These are phyloP conservation scores for Diceros bicornis DNA, from an alignment of 2,797 vertebrate species.

Conservation along the genomic window DNA sequence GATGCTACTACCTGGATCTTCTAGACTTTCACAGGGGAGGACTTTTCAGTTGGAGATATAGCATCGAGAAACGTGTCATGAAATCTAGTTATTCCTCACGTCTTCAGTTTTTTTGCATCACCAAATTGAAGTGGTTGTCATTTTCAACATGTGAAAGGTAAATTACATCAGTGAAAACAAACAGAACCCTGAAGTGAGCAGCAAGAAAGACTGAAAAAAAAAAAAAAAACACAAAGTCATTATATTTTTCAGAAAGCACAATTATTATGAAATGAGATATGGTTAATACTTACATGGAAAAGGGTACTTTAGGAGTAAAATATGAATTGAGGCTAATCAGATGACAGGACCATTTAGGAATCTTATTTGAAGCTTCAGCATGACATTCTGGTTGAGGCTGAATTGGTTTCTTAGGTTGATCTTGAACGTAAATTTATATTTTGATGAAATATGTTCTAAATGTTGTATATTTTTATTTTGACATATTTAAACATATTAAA, in stretches of 20 bases:
- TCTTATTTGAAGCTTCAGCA: conserved; percentile 58
- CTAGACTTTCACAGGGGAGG: conserved; percentile 68
- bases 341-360: conserved; percentile 71
- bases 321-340: conserved; percentile 70
- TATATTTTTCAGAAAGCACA: conserved; percentile 75
- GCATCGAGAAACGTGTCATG: conserved; percentile 74
- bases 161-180: conserved; percentile 68
- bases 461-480: conserved; percentile 43
- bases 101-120: conserved; percentile 72
- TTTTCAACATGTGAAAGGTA: conserved; percentile 84
- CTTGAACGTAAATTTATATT: conserved; percentile 50
- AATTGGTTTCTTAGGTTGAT: background rate
- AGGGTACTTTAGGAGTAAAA: conserved; percentile 72
- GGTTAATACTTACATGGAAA: background rate
- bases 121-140: conserved; percentile 83
- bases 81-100: conserved; percentile 80
- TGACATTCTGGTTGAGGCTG: background rate
- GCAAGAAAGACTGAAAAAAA: conserved; percentile 47
- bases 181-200: conserved; percentile 80
- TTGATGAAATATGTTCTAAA: conserved; percentile 46
- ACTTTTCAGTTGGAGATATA: conserved; percentile 76
- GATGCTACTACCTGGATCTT: conserved; percentile 58
- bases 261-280: conserved; percentile 78
- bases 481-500: conserved; percentile 37
- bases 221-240: conserved; percentile 19